phyloP scores from a whole-genome alignment of 2,888 invertebrate genomes.

The Fragum fragum region DNA sequence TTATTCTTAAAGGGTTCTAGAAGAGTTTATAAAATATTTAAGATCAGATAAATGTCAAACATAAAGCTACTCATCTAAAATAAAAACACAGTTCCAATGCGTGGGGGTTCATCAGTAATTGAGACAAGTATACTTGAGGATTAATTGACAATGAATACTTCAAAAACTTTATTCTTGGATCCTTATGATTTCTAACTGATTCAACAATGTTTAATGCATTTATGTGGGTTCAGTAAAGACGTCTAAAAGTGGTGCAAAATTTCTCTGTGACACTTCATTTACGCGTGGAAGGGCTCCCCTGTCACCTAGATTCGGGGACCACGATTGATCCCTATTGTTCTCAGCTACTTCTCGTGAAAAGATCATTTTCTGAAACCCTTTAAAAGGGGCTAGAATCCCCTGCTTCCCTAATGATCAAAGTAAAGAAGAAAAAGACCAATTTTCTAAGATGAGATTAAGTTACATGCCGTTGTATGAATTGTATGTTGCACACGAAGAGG shows the following conservation, averaged over 20 bases:
- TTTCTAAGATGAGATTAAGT: constrained; percentile 19
- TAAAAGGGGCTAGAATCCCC: constrained; percentile 27
- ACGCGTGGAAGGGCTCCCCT: constrained; percentile 26
- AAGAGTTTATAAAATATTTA: too few species aligned
- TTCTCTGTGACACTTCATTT: constrained; percentile 41
- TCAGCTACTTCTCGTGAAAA: constrained; percentile 12
- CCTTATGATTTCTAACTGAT: neutral
- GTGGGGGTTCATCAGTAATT: too few species aligned
- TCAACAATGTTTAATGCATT: constrained; percentile 2
- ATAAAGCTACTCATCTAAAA: too few species aligned
- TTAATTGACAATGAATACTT: neutral
- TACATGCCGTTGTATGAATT: constrained; percentile 8
- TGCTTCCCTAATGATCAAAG: constrained; percentile 30
- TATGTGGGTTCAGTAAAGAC: constrained; percentile 28
- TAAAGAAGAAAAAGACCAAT: constrained; percentile 13
- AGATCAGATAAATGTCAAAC: too few species aligned
- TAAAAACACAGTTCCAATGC: too few species aligned
- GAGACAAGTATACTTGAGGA: neutral
- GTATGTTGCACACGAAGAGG: neutral
- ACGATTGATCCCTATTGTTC: constrained; percentile 40
- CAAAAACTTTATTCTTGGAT: neutral
- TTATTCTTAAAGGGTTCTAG: too few species aligned
- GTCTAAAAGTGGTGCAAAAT: constrained; percentile 26
- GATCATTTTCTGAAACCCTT: constrained; percentile 39
- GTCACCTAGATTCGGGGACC: constrained; percentile 31